Base-by-base conservation (phyloP, 2,113 vertebrate species). In the Uria lomvia region DNA sequence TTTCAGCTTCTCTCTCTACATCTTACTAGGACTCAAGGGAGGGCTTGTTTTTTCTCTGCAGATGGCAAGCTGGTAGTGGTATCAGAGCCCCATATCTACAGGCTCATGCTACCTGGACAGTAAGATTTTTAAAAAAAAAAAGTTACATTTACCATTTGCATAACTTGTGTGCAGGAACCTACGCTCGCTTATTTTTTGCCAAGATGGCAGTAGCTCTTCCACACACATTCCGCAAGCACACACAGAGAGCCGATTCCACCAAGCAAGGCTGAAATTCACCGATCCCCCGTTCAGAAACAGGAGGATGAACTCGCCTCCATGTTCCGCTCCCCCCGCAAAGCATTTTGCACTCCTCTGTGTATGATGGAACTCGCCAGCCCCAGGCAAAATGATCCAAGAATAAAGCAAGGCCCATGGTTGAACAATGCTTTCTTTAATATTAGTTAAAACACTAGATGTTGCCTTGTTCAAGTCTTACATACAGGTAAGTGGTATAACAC, bases 291-390 rank as follows among this genome's bases (percentile, higher is more conserved):
- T 59, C 17, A 36, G 56, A 8, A 55, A 56, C 4, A 19, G 42
- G 32, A 75, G 3, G 34, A 40, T n/a, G 26, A 77, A 42, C 45
- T 7, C 20, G 34, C 19, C 19, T 4, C 5, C 2, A 18, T 3
- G 2, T 11, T 12, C 20, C 4, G 2, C 27, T 21, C 8, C 12
- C 11, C 16, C 3, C 0, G 0, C 36, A 30, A 34, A 36, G 30
- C 16, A 12, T 18, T 77, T 11, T 58, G 42, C 14, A 4, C 14
- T 42, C 16, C 11, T 52, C 20, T 27, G 1, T 6, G 6, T 11
- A 6, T 20, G 7, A 42, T 0, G 1, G 36, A 47, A 52, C 21
- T 23, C 7, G 0, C 4, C 27, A 67, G 10, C 13, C 72, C 42
- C 22, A 68, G 59, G 27, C 6, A 18, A 62, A 62, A 14, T 19